Base-by-base conservation (phyloP, 2,113 vertebrate species). In the Phyllostomus discolor region DNA sequence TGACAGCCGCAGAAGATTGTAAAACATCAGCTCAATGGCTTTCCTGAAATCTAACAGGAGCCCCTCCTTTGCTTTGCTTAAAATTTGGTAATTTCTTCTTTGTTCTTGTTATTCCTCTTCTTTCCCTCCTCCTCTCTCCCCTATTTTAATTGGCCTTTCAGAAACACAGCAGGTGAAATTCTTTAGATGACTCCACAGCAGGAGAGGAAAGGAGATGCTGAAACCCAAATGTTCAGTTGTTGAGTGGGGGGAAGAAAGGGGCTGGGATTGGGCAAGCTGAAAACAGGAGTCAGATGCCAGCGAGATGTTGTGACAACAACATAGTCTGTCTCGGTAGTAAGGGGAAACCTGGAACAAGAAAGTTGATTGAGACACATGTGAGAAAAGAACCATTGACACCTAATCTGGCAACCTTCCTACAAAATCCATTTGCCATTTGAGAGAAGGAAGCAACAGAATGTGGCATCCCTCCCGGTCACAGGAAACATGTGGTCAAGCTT, bases 131-230 rank as follows among this genome's bases (percentile, higher is more conserved):
- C 62, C 31, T 24, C n/a, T n/a, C 33, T 43, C 50, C 57, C 50
- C 48, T 70, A 52, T 83, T 93, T 90, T 94, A 90, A 93, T 64
- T 93, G 91, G 54, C 69, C 46, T 73, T 41, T 87, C 80, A 78
- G 86, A 95, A 97, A 83, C 54, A 87, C 91, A 96, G 89, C 82
- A 88, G 66, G 70, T 91, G 57, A 96, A 96, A 90, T 94, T 96
- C 54, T 92, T 97, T 87, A 94, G 67, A 88, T 89, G 46, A 87
- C 31, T 94, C 67, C 78, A 81, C 46, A 95, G 75, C 70, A 66
- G 62, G 88, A 85, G 67, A 93, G 48, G 57, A 82, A 92, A 83
- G 86, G 62, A 95, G 64, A 57, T 62, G 62, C 31, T 80, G 75
- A 83, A 95, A 90, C 94, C 59, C 31, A 35, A 97, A 93, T 54